Conservation (phyloP, 2,113 vertebrate species). For the Psittacula cyanocephala region DNA sequence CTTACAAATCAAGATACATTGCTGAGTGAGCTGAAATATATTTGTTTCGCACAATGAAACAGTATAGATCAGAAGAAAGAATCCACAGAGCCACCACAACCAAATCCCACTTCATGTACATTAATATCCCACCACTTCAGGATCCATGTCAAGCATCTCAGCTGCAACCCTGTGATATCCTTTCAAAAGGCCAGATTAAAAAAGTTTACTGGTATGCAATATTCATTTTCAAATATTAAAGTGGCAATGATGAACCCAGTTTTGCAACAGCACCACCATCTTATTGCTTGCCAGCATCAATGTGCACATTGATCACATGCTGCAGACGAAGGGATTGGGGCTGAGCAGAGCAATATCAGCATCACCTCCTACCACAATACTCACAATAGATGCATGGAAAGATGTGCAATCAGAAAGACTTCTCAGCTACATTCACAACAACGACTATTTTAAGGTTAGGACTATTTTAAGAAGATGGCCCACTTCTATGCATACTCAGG, state of each 20-base stretch:
- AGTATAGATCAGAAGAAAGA: background rate
- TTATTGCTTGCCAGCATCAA: background rate
- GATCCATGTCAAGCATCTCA: background rate
- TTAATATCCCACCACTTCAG: background rate
- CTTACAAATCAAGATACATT: background rate
- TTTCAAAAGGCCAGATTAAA: background rate
- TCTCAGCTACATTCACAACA: background rate
- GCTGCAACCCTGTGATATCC: background rate
- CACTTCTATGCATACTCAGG: background rate
- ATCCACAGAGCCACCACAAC: background rate
- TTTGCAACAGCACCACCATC: background rate
- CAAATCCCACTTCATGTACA: background rate
- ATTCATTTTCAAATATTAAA: background rate
- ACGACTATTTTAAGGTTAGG: background rate
- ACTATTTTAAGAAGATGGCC: background rate
- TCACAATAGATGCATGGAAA: background rate
- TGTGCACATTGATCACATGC: rapidly evolving
- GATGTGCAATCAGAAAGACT: background rate
- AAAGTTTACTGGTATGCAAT: background rate
- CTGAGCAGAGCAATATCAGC: background rate
- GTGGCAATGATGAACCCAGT: background rate
- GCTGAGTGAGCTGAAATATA: background rate
- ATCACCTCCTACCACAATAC: background rate
- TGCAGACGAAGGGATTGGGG: background rate
- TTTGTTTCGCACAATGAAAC: background rate